Evolutionary conservation across 2,797 vertebrate species (phyloP), one percentile per base, ranked within the genome.

Genomic region (Carcharodon carcharias): DNA sequence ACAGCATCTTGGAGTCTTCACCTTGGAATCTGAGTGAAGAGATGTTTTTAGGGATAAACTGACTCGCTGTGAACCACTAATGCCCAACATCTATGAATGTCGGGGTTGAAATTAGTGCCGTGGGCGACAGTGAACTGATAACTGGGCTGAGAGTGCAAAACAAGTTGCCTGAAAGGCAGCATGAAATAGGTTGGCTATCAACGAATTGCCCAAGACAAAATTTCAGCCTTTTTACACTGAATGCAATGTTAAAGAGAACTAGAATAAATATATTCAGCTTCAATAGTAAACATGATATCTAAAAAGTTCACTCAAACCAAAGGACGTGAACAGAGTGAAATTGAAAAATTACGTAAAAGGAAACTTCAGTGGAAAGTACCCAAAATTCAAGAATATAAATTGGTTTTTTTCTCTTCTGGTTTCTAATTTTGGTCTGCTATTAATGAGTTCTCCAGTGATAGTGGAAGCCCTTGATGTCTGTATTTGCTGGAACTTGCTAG

Each of bases 401-500:
- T 0, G 0, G 18, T 40, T 8, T 56, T n/a, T 92, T 63, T 73
- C 56, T 18, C 16, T 50, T 26, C 67, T 26, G 6, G 35, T 61
- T 91, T 63, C 31, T 50, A 7, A 28, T 95, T 71, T 56, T 95
- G 94, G 50, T 73, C 69, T 14, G 50, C 11, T n/a, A 6, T 35
- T 54, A 73, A 11, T 3, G 89, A 92, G 56, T 95, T 71, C 50
- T 95, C 16, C 69, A 58, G 67, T n/a, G 31, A 28, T 56, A 58
- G 28, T 73, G 94, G 94, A 95, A 95, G 94, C 50, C 94, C 94
- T 82, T 85, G 18, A 56, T 2, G 45, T 54, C 69, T 7, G 18
- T 21, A 26, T 18, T 67, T 45, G n/a, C 40, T 61, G 95, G 96
- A 96, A 40, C 80, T 61, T 89, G 45, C 61, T 50, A 97, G 97